Percentiles rank a stretch among this genome's conserved stretches.
phyloP scores from a whole-genome alignment of 2,888 invertebrate genomes.

The Drosophila cyrtoloma region DNA sequence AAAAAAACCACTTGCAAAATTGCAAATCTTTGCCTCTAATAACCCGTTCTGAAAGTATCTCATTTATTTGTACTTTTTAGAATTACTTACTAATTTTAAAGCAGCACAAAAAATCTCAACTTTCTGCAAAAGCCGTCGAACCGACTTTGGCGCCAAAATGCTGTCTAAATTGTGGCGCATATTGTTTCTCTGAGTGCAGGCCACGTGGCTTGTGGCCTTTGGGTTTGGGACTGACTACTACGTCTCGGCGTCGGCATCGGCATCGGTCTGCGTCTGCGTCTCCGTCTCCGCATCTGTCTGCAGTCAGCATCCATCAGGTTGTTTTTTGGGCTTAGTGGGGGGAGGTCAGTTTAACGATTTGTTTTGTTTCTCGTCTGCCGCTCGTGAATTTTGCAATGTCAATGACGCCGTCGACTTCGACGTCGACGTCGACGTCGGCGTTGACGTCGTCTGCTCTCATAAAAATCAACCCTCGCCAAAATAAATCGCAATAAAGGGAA shows the following conservation, averaged over 20 bases:
- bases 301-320: constrained; percentile 65
- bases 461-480: constrained; percentile 75
- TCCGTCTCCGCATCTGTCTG: constrained; percentile 26
- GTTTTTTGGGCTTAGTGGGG: constrained; percentile 26
- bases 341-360: constrained; percentile 70
- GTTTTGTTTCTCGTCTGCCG: constrained; percentile 59
- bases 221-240: constrained; percentile 5
- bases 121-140: not conserved
- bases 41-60: not conserved
- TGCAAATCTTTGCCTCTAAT: not conserved
- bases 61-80: not conserved
- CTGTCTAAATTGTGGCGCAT: not conserved
- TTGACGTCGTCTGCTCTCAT: constrained; percentile 59
- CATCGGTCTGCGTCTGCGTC: not conserved
- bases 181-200: constrained; percentile 7
- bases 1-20: not conserved
- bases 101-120: not conserved
- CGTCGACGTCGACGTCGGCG: constrained; percentile 8
- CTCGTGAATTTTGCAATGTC: constrained; percentile 74
- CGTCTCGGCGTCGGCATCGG: not conserved
- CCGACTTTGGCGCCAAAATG: not conserved
- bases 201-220: constrained; percentile 33
- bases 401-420: constrained; percentile 63
- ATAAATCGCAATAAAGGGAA: constrained; percentile 78
- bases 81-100: not conserved